A percentile compares a stretch with the other conserved stretches of the same genome.
phyloP scores from a whole-genome alignment of 2,113 vertebrate genomes.

The Columba janthina region DNA sequence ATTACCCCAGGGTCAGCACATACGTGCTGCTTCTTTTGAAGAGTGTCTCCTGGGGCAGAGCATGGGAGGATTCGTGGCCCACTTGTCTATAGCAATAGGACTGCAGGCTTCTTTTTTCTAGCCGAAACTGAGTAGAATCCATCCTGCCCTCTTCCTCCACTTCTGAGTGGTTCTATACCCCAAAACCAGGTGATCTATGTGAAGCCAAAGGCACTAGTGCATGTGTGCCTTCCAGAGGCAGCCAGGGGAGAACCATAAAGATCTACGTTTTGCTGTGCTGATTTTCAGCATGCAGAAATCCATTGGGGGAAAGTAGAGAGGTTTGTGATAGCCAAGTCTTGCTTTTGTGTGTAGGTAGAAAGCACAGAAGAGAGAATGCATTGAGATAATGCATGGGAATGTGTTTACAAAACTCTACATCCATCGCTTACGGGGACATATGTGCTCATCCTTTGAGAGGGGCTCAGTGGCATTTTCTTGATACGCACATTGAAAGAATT shows the following conservation, averaged over 20 bases:
- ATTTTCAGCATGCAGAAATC: background rate
- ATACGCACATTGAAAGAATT: background rate
- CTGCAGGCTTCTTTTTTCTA: background rate
- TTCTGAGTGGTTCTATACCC: background rate
- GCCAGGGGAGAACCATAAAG: background rate
- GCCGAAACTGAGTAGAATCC: background rate
- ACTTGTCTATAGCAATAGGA: background rate
- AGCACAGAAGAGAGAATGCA: background rate
- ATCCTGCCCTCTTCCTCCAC: accelerated
- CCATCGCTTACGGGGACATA: background rate
- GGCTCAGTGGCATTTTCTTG: background rate
- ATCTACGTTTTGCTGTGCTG: background rate
- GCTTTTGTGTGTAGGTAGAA: background rate
- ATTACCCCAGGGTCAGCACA: background rate
- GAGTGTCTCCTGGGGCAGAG: background rate
- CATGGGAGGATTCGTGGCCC: background rate
- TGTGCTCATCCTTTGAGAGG: background rate
- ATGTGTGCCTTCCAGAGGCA: background rate
- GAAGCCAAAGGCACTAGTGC: background rate
- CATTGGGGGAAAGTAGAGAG: background rate
- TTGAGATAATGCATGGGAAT: background rate
- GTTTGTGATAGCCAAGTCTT: background rate
- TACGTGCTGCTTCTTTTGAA: background rate
- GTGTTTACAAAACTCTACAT: background rate
- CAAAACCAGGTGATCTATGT: background rate